These are phyloP conservation scores for Periplaneta americana DNA, from an alignment of 1,140 invertebrate species.

Conservation along the genomic window DNA sequence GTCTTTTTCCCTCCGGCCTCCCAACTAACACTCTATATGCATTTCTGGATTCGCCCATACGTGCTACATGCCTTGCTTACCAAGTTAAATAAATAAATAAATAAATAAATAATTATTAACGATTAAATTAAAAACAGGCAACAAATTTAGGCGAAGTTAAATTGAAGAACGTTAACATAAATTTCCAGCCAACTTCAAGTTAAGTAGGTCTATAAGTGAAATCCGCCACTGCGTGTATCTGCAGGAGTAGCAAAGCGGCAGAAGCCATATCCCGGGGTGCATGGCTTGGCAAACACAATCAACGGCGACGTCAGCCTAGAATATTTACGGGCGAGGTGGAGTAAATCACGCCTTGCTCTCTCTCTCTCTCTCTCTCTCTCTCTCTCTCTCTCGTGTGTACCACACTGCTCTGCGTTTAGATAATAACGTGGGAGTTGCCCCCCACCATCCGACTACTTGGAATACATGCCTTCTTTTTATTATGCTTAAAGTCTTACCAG, in stretches of 20 bases:
- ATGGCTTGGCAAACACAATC: neutral
- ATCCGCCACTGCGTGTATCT: neutral
- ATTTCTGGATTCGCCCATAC: no score
- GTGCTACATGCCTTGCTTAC: no score
- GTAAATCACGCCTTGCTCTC: neutral
- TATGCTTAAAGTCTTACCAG: neutral
- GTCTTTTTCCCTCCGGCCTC: no score
- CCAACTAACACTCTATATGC: no score
- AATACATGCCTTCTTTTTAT: neutral
- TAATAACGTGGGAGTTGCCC: neutral
- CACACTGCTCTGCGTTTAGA: neutral
- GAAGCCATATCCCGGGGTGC: neutral
- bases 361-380: neutral
- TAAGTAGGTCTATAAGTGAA: no score
- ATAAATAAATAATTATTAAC: no score
- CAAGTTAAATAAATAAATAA: no score
- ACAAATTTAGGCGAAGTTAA: no score
- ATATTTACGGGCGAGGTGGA: neutral
- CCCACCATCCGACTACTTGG: neutral
- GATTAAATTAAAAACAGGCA: no score
- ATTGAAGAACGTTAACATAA: no score
- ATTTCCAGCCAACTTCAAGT: no score
- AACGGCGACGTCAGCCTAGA: neutral
- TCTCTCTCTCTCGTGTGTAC: neutral
- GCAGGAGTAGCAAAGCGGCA: no score